A percentile compares a stretch with the other conserved stretches of the same genome.
Evolutionary conservation across 1,140 invertebrate genomes (phyloP).

Genomic region (Lordiphosa mommai): DNA sequence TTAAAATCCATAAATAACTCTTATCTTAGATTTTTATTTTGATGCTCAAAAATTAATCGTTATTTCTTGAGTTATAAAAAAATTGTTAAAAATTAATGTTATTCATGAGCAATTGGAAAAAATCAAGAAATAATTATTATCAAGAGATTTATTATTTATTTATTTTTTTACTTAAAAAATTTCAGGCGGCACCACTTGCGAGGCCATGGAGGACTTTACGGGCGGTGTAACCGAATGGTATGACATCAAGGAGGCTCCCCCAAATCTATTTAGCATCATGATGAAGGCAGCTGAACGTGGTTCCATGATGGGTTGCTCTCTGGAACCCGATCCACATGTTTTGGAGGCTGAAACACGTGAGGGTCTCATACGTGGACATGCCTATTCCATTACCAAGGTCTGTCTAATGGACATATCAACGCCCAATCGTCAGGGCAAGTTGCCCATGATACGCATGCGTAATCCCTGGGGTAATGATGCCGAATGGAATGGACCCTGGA

Average conservation of each 20-base stretch:
- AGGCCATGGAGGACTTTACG: too few relatives aligned
- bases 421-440: slow-evolving; percentile 88
- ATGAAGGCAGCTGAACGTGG: slow-evolving; percentile 94
- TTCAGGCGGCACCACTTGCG: too few relatives aligned
- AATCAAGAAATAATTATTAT: too few relatives aligned
- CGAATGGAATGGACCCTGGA: slow-evolving; percentile 99
- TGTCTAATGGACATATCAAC: slow-evolving; percentile 93
- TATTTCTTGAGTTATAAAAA: too few relatives aligned
- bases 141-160: too few relatives aligned
- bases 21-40: too few relatives aligned
- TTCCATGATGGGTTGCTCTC: slow-evolving; percentile 98
- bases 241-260: slow-evolving; percentile 91
- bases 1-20: too few relatives aligned
- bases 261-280: slow-evolving; percentile 95
- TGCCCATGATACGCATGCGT: slow-evolving; percentile 90
- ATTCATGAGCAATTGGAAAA: too few relatives aligned
- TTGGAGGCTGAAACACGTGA: slow-evolving; percentile 94
- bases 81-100: too few relatives aligned
- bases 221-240: too few relatives aligned
- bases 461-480: slow-evolving; percentile 99
- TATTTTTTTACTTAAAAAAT: too few relatives aligned
- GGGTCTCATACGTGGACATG: slow-evolving; percentile 97
- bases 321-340: slow-evolving; percentile 94
- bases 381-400: slow-evolving; percentile 96
- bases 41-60: too few relatives aligned